Percentiles rank a stretch among this genome's conserved stretches.
These are phyloP conservation scores for Aythya baeri DNA, from an alignment of 2,113 vertebrate genomes.

Conservation along the genomic window DNA sequence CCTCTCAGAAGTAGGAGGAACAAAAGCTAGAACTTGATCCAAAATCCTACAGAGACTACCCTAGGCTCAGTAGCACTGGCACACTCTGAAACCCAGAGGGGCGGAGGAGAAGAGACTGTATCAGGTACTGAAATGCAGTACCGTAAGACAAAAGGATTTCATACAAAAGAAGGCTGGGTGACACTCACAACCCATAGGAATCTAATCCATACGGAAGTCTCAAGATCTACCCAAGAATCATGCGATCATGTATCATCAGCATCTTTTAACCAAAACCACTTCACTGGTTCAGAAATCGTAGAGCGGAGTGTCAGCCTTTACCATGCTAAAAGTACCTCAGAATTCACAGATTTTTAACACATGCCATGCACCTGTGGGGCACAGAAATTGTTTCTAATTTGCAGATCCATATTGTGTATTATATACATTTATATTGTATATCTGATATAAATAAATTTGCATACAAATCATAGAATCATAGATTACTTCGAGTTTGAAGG, in stretches of 20 bases:
- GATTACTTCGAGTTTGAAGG: neutral
- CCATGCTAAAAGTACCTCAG: rapidly evolving
- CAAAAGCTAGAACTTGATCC: neutral
- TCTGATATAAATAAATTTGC: neutral
- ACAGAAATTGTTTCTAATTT: neutral
- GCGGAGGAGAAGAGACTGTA: neutral
- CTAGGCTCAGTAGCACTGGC: neutral
- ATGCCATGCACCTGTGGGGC: rapidly evolving
- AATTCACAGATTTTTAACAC: rapidly evolving
- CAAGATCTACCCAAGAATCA: neutral
- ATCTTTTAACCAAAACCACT: neutral
- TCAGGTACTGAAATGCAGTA: neutral
- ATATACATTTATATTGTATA: too few species aligned
- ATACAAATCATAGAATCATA: neutral
- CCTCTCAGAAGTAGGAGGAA: neutral
- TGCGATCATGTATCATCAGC: rapidly evolving
- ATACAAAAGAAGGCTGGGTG: neutral
- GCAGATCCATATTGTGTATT: neutral
- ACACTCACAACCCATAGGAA: neutral
- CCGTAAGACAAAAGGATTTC: neutral
- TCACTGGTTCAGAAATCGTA: neutral
- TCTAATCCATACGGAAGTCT: rapidly evolving
- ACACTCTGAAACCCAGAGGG: neutral
- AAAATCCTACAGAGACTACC: rapidly evolving
- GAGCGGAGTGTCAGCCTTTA: neutral